A percentile compares a stretch with the other conserved stretches of the same genome.
These are phyloP conservation scores for Hemicrepidius hirtus DNA, from an alignment of 2,888 invertebrate genomes.

Conservation along the genomic window DNA sequence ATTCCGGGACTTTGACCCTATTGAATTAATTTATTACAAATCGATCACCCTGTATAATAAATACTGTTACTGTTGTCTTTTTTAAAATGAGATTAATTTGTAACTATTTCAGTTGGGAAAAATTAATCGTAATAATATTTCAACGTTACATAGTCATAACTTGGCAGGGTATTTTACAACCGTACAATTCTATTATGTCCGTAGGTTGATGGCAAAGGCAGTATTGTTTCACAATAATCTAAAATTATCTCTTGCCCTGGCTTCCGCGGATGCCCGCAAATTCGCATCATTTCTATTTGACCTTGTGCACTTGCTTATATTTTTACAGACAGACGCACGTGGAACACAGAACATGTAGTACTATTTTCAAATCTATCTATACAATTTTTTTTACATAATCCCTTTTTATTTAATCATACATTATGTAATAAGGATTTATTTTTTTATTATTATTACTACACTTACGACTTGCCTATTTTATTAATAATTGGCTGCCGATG, in stretches of 20 bases:
- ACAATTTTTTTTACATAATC: conserved; percentile 6
- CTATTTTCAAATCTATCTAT: conserved; percentile 3
- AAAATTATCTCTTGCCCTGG: conserved; percentile 53
- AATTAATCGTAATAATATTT: too few species aligned
- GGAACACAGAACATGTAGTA: conserved; percentile 31
- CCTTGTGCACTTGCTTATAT: conserved; percentile 52
- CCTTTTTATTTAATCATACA: not conserved
- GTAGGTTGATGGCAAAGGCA: conserved; percentile 48
- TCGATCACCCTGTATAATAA: too few species aligned
- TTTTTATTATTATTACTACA: too few species aligned
- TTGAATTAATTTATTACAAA: too few species aligned
- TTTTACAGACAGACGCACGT: conserved; percentile 55
- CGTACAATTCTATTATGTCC: conserved; percentile 29
- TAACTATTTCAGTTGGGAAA: too few species aligned
- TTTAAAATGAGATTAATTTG: too few species aligned
- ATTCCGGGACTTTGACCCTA: too few species aligned
- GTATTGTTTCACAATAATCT: conserved; percentile 56
- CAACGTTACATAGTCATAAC: conserved; percentile 2
- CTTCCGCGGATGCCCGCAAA: conserved; percentile 48
- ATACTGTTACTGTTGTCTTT: too few species aligned
- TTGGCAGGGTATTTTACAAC: conserved; percentile 16
- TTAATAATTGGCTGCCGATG: too few species aligned
- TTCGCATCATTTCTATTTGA: conserved; percentile 49
- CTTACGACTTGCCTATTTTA: too few species aligned
- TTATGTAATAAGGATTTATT: too few species aligned